These are phyloP conservation scores for Euura saliciscinereae DNA, from an alignment of 1,140 invertebrate species.

Conservation along the genomic window DNA sequence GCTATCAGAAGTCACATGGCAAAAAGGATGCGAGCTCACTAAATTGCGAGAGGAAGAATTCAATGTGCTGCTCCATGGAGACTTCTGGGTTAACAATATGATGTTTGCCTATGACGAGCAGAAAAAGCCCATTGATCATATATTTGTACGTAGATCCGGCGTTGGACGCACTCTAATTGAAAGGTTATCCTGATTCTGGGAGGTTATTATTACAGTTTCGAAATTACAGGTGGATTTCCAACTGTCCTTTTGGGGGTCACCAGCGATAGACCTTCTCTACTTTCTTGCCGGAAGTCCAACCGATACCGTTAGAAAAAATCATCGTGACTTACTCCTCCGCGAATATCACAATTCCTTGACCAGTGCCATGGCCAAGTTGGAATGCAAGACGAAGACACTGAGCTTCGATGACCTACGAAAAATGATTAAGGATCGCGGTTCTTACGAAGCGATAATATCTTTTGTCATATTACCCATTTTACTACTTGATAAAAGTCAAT, in stretches of 20 bases:
- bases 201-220: too few species aligned
- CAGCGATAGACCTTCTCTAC: conserved; percentile 44
- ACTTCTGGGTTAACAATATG: conserved; percentile 72
- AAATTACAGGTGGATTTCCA: conserved; percentile 45
- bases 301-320: not conserved
- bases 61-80: conserved; percentile 69
- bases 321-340: not conserved
- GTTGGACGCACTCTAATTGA: too few species aligned
- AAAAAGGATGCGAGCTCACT: conserved; percentile 37
- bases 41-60: conserved; percentile 54
- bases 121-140: conserved; percentile 56
- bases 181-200: too few species aligned
- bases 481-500: not conserved
- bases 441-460: not conserved
- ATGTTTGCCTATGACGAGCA: conserved; percentile 64
- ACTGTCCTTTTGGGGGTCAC: conserved; percentile 33
- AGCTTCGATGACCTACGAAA: not conserved
- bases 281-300: conserved; percentile 35
- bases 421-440: not conserved
- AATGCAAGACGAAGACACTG: not conserved
- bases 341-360: not conserved
- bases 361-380: not conserved
- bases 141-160: conserved; percentile 58
- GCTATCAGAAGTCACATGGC: conserved; percentile 39
- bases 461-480: not conserved